Conservation (phyloP, 2,797 vertebrate genomes). For the Podarcis lilfordi region DNA sequence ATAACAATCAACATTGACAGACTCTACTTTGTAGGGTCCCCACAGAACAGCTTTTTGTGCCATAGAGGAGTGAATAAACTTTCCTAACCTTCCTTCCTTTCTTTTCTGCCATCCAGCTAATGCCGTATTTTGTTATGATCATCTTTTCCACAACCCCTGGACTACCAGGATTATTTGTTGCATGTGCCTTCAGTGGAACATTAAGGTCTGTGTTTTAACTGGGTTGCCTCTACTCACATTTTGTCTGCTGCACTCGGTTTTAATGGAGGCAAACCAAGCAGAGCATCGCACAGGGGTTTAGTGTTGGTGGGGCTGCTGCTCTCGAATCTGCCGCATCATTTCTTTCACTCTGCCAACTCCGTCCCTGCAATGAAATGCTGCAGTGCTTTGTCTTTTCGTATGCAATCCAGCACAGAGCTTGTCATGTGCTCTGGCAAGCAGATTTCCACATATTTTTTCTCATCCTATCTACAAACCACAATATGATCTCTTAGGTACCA, state of each 20-base stretch:
- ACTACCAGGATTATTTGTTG: constrained; percentile 84
- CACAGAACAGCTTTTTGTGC: no score
- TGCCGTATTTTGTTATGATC: constrained; percentile 89
- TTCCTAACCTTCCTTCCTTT: neutral
- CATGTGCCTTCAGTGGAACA: constrained; percentile 87
- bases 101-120: constrained; percentile 73
- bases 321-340: neutral
- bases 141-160: constrained; percentile 82
- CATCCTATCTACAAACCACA: neutral
- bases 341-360: neutral
- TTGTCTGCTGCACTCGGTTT: accelerated
- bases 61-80: neutral
- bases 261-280: neutral
- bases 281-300: neutral
- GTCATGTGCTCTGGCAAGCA: neutral
- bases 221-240: neutral
- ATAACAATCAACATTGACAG: no score
- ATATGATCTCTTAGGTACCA: neutral
- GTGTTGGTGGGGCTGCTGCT: neutral
- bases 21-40: no score
- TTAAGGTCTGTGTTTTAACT: constrained; percentile 80
- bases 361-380: neutral
- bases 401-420: neutral
- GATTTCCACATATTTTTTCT: neutral
- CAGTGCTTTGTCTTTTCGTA: neutral